Evolutionary conservation across 2,888 invertebrate genomes (phyloP), one percentile per base, ranked within the genome.

Genomic region (Aquatica leii): DNA sequence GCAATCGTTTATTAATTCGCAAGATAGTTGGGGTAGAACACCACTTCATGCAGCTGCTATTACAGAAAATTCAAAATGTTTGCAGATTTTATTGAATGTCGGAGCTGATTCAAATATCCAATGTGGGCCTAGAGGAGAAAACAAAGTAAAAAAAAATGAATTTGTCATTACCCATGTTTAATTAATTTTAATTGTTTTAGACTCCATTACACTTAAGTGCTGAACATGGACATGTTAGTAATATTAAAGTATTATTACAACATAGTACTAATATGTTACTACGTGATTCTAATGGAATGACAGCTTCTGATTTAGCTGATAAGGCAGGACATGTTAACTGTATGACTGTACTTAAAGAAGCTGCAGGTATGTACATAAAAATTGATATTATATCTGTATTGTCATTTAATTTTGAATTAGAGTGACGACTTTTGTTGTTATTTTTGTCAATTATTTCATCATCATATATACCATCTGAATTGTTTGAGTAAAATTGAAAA

Each of bases 31-130:
- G 86, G 90, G 89, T 0, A 84, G 93, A 40, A 91, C 90, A 0
- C 91, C 94, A 0, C 82, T 94, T 17, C 94, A 94, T 80, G 93
- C 94, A 0, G 93, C 94, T 1, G 93, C 93, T 1, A 87, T 92
- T 49, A 91, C 89, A 6, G 92, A 92, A 73, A 87, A 89, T 72
- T 90, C 91, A 24, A 84, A 87, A 63, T 94, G 94, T 73, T 84
- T 94, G n/a, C 82, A 84, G 20, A 88, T 92, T 62, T 83, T 94
- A 34, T 82, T 93, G 17, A 84, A 84, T 56, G 87, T 90, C 12
- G 92, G 92, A 12, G 92, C 91, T 0, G 85, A 88, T 73, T 85
- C 90, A 0, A 89, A 92, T 73, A 86, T 89, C 1, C 82, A 84
- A 9, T 90, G 90, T 73, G 90, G 90, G 9, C 84, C 85, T 0